These are phyloP conservation scores for Rhingia campestris DNA, from an alignment of 2,888 invertebrate genomes.

Conservation along the genomic window DNA sequence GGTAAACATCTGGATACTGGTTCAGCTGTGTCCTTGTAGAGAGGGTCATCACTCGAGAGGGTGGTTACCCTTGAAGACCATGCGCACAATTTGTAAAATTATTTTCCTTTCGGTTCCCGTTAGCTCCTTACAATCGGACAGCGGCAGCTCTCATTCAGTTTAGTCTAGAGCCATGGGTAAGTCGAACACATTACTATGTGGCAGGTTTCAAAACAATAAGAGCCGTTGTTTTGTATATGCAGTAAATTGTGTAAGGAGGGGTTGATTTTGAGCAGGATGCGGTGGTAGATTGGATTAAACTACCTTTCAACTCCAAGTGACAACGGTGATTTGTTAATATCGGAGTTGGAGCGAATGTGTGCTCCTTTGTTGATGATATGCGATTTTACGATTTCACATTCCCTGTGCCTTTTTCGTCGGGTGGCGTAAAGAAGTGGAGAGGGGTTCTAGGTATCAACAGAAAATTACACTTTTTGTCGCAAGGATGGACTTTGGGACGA, in stretches of 20 bases:
- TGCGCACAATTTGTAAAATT: conserved; percentile 54
- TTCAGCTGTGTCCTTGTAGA: conserved; percentile 5
- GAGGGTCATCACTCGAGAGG: conserved; percentile 19
- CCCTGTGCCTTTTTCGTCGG: background rate
- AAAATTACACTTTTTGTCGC: conserved; percentile 36
- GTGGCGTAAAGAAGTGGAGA: background rate
- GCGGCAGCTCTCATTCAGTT: conserved; percentile 42
- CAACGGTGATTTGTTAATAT: conserved; percentile 63
- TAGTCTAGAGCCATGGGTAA: conserved; percentile 12
- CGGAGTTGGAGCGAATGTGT: conserved; percentile 32
- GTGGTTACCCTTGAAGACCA: conserved; percentile 59
- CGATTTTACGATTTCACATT: conserved; percentile 61
- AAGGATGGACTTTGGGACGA: background rate
- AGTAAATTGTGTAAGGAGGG: conserved; percentile 11
- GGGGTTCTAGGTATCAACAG: conserved; percentile 5
- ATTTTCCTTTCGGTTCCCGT: conserved; percentile 45
- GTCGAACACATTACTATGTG: background rate
- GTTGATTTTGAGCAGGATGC: background rate
- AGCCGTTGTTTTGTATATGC: background rate
- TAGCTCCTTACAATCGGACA: conserved; percentile 35
- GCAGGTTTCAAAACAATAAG: conserved; percentile 7
- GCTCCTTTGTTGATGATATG: conserved; percentile 57
- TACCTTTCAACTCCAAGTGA: conserved; percentile 62
- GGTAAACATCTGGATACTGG: conserved; percentile 43
- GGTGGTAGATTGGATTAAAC: conserved; percentile 42